Conservation (phyloP, 2,113 vertebrate species). For the Addax nasomaculatus region DNA sequence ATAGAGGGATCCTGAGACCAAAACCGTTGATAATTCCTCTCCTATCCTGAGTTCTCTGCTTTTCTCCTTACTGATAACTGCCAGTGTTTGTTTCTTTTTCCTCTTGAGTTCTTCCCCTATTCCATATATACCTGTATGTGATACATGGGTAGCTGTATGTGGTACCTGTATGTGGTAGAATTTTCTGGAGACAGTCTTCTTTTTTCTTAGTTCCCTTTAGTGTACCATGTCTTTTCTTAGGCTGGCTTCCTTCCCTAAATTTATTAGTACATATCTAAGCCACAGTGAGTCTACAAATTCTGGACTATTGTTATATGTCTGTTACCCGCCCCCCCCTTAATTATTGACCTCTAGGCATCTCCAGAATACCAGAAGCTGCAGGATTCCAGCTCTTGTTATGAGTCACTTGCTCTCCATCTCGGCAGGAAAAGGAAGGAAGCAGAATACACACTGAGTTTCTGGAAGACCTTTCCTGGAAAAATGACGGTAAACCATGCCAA, state of each 20-base stretch:
- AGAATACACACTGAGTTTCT: conserved; percentile 93
- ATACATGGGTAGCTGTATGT: background rate
- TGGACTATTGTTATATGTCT: background rate
- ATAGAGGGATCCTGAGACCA: background rate
- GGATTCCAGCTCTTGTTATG: conserved; percentile 89
- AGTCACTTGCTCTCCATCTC: conserved; percentile 87
- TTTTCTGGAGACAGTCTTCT: background rate
- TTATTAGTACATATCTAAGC: background rate
- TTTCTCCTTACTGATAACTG: background rate
- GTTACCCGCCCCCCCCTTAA: background rate
- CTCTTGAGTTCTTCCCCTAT: background rate
- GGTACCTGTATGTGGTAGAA: background rate
- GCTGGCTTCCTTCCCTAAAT: background rate
- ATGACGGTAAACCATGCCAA: conserved; percentile 88
- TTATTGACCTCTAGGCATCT: conserved; percentile 81
- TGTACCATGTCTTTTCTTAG: background rate
- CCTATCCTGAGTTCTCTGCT: background rate
- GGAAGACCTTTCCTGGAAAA: conserved; percentile 98
- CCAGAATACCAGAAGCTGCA: conserved; percentile 93
- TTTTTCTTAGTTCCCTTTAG: background rate
- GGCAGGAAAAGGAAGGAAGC: conserved; percentile 93
- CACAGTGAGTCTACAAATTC: background rate
- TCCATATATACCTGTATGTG: background rate
- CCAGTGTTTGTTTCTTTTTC: background rate
- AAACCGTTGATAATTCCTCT: background rate